Conservation (phyloP, 2,888 invertebrate genomes). For the Steinernema scapterisci region DNA sequence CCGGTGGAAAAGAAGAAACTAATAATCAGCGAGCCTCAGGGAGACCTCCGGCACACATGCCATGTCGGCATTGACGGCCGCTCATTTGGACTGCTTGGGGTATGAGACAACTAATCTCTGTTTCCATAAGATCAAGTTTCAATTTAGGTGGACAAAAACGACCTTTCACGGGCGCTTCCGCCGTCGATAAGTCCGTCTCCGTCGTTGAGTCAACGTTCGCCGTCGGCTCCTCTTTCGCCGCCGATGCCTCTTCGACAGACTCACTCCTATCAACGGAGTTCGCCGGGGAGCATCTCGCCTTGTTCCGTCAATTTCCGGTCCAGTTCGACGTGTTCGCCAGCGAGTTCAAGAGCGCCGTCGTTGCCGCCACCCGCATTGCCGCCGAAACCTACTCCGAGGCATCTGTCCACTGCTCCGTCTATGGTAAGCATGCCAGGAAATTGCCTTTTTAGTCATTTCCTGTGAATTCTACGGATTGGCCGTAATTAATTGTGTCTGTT, state of each 20-base stretch:
- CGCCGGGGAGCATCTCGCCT: conserved; percentile 19
- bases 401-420: conserved; percentile 14
- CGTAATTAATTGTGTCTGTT: background rate
- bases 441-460: background rate
- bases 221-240: conserved; percentile 43
- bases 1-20: conserved; percentile 53
- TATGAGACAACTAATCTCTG: conserved; percentile 75
- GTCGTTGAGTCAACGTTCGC: conserved; percentile 31
- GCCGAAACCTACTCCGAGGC: conserved; percentile 44
- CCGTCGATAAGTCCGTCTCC: conserved; percentile 40
- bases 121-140: conserved; percentile 74
- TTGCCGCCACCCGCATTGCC: conserved; percentile 46
- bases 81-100: conserved; percentile 87
- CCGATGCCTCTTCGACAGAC: conserved; percentile 15
- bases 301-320: conserved; percentile 17
- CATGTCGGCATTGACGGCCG: conserved; percentile 97
- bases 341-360: background rate
- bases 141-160: conserved; percentile 55
- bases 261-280: background rate
- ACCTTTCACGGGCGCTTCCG: conserved; percentile 44
- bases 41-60: conserved; percentile 91
- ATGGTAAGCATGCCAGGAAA: background rate
- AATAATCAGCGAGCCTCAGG: conserved; percentile 93
- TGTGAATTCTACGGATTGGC: background rate
- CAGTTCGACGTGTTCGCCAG: conserved; percentile 34